A percentile compares a stretch with the other conserved stretches of the same genome.
Conservation (phyloP, 2,113 vertebrate species). For the Todiramphus saurophagus region DNA sequence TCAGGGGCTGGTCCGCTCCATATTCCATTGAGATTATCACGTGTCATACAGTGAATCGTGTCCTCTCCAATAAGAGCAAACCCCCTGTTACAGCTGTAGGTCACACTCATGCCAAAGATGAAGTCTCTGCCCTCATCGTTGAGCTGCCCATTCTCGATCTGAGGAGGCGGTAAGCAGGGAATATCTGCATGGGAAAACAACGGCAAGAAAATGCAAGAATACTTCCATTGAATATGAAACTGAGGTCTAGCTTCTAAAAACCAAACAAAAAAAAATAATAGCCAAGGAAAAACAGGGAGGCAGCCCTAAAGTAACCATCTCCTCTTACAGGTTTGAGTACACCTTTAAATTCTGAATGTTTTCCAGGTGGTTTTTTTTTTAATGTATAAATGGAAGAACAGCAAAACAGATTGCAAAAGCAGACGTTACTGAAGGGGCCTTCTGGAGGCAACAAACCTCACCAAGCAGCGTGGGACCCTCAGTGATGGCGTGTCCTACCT, state of each 20-base stretch:
- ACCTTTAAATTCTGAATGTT: not conserved
- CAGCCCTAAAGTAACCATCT: not conserved
- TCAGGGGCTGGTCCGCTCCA: slow-evolving; percentile 51
- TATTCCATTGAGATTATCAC: not conserved
- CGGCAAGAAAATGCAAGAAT: not conserved
- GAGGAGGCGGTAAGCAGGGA: not conserved
- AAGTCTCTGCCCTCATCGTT: rapidly evolving
- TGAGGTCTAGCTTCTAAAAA: not conserved
- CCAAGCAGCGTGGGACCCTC: not conserved
- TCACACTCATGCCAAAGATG: not conserved
- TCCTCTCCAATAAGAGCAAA: slow-evolving; percentile 43
- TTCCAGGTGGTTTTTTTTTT: not conserved
- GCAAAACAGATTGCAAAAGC: not conserved
- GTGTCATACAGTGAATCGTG: not conserved
- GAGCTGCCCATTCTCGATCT: not conserved
- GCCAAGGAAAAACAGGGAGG: not conserved
- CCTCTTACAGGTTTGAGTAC: no score
- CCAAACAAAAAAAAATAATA: not conserved
- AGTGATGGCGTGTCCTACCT: not conserved
- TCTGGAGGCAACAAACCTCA: not conserved
- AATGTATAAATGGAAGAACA: not conserved
- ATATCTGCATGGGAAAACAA: not conserved
- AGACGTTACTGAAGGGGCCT: not conserved
- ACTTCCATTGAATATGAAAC: not conserved
- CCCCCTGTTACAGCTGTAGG: not conserved